These are phyloP conservation scores for Tipula lateralis DNA, from an alignment of 2,888 invertebrate species.

Conservation along the genomic window DNA sequence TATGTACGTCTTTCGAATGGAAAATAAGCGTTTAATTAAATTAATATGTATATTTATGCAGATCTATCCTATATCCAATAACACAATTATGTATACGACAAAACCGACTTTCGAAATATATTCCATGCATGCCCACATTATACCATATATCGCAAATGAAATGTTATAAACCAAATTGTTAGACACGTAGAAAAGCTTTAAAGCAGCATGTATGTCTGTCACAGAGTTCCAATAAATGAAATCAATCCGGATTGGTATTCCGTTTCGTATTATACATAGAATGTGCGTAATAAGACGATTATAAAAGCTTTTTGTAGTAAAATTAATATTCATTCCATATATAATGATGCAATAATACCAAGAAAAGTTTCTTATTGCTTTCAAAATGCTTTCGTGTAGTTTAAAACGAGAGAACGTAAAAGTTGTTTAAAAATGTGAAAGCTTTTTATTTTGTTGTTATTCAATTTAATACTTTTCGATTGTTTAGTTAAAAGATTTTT, in stretches of 20 bases:
- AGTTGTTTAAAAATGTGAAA: not conserved
- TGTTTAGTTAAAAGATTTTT: not conserved
- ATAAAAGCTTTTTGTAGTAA: not conserved
- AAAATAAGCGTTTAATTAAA: not conserved
- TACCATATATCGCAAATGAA: not conserved
- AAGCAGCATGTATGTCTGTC: not conserved
- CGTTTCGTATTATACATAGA: not conserved
- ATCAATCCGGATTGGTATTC: not conserved
- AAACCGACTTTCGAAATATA: not conserved
- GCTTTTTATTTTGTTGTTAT: not conserved
- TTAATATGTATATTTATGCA: not conserved
- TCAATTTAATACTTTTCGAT: not conserved
- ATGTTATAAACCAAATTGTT: not conserved
- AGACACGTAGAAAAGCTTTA: not conserved
- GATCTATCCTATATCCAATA: not conserved
- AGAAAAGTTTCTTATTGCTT: not conserved
- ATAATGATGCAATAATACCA: too few relatives aligned
- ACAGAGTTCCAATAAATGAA: not conserved
- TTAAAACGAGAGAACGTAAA: not conserved
- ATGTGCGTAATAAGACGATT: too few relatives aligned
- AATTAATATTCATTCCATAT: too few relatives aligned
- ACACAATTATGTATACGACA: not conserved
- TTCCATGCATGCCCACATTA: not conserved
- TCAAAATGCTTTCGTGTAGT: too few relatives aligned
- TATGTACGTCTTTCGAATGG: not conserved